Evolutionary conservation across 2,888 invertebrate genomes (phyloP).

Genomic region (Cerceris rybyensis): DNA sequence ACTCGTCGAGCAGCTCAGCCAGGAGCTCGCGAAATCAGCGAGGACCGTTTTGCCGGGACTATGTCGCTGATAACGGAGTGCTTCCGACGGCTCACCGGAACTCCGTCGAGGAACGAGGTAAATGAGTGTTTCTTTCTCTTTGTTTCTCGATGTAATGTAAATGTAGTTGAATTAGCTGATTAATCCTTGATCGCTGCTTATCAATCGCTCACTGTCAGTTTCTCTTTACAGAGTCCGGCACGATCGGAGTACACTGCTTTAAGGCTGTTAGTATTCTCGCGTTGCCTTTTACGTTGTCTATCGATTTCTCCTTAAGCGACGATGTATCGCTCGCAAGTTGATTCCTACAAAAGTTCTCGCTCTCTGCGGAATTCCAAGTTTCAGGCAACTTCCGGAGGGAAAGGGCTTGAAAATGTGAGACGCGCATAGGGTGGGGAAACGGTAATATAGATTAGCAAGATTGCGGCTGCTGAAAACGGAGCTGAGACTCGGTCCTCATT

Average conservation of each 20-base stretch:
- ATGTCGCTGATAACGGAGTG: conserved; percentile 68
- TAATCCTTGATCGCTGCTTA: background rate
- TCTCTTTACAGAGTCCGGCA: background rate
- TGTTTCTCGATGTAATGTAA: background rate
- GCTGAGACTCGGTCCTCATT: too few species aligned
- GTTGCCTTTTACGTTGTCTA: background rate
- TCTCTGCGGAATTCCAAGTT: too few species aligned
- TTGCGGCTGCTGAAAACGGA: too few species aligned
- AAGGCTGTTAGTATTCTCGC: background rate
- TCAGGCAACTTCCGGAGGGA: too few species aligned
- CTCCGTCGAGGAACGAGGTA: conserved; percentile 60
- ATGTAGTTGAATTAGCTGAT: background rate
- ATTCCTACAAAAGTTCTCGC: background rate
- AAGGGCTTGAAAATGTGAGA: too few species aligned
- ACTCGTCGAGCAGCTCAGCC: background rate
- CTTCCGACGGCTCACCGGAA: conserved; percentile 61
- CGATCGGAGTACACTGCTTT: background rate
- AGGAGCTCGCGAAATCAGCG: background rate
- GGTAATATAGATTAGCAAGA: too few species aligned
- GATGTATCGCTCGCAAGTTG: background rate
- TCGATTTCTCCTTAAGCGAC: background rate
- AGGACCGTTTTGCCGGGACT: conserved; percentile 6
- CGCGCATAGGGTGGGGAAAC: too few species aligned
- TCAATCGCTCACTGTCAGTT: background rate
- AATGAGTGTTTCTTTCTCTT: background rate